phyloP scores from a whole-genome alignment of 2,888 invertebrate species.

The Cryptocephalus moraei region DNA sequence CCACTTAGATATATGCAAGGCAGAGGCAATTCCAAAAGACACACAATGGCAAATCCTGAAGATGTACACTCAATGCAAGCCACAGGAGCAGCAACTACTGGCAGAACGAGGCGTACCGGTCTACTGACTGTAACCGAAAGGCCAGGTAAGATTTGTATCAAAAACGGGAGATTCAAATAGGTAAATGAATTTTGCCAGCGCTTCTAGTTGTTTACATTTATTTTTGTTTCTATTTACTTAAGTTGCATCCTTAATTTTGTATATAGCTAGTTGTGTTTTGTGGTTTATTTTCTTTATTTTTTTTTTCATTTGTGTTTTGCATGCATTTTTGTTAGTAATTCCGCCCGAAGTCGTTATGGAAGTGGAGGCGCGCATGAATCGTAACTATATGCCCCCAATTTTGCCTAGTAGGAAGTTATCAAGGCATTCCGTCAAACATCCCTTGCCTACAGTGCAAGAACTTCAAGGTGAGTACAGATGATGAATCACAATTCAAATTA shows the following conservation, averaged over 20 bases:
- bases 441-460: conserved; percentile 64
- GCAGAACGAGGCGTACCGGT: conserved; percentile 65
- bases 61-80: conserved; percentile 45
- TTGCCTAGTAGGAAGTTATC: conserved; percentile 46
- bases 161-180: background rate
- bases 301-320: conserved; percentile 29
- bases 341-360: conserved; percentile 83
- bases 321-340: conserved; percentile 54
- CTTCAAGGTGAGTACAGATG: conserved; percentile 50
- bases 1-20: conserved; percentile 73
- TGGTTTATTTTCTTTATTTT: conserved; percentile 23
- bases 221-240: background rate
- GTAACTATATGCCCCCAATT: conserved; percentile 63
- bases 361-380: conserved; percentile 76
- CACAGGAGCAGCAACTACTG: conserved; percentile 26
- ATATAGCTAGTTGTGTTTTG: conserved; percentile 9
- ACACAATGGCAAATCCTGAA: conserved; percentile 69
- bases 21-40: conserved; percentile 64
- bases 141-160: conserved; percentile 52
- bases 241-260: conserved; percentile 5
- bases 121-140: conserved; percentile 78
- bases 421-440: conserved; percentile 41
- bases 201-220: background rate
- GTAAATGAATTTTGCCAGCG: background rate
- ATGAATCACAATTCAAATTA: background rate